Conservation (phyloP, 2,888 invertebrate genomes). For the Zelleria hepariella region DNA sequence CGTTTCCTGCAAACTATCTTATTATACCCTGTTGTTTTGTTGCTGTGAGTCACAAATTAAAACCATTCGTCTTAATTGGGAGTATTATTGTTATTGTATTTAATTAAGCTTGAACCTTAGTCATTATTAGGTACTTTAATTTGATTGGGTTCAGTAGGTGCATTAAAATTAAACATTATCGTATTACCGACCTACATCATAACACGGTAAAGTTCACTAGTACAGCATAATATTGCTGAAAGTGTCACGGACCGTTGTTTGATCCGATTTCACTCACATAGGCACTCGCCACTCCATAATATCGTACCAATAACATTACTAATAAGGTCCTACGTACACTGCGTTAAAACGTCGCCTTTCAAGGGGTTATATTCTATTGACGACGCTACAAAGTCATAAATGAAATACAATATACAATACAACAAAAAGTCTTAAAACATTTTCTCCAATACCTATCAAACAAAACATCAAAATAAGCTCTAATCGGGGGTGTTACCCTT, state of each 20-base stretch:
- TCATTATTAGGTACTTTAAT: no score
- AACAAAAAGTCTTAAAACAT: no score
- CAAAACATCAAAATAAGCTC: no score
- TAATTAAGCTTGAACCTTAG: no score
- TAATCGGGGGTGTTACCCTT: no score
- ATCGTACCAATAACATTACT: neutral
- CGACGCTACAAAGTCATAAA: no score
- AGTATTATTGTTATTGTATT: neutral
- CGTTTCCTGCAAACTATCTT: neutral
- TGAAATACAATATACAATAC: no score
- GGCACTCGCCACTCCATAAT: neutral
- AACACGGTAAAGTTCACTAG: neutral
- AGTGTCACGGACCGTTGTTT: conserved; percentile 48
- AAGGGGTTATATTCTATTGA: no score
- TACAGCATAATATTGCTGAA: conserved; percentile 13
- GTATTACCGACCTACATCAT: neutral
- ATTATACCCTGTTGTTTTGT: no score
- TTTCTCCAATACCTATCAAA: no score
- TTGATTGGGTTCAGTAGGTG: no score
- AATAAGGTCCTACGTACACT: neutral
- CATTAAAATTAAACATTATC: neutral
- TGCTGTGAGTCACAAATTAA: no score
- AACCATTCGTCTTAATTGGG: conserved; percentile 8
- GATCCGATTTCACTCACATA: conserved; percentile 33
- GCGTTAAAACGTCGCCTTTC: neutral